phyloP scores from a whole-genome alignment of 2,113 vertebrate species.

The Heliornis fulica region DNA sequence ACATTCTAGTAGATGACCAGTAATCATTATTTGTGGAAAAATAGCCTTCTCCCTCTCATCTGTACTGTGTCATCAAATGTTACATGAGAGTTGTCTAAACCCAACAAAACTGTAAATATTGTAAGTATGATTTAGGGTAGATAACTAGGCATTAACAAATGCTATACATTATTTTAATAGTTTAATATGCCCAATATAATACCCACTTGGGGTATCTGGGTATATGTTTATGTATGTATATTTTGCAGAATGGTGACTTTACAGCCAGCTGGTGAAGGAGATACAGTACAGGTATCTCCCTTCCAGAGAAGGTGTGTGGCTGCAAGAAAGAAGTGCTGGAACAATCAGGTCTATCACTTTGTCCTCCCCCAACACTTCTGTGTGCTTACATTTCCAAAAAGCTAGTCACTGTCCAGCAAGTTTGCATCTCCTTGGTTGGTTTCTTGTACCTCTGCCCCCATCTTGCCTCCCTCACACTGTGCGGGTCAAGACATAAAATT shows the following conservation, averaged over 20 bases:
- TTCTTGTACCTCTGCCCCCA: not conserved
- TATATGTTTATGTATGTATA: not conserved
- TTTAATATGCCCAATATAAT: not conserved
- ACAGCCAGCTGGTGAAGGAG: not conserved
- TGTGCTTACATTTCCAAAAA: not conserved
- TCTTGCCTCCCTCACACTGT: not conserved
- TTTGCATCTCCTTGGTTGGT: not conserved
- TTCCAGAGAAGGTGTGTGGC: not conserved
- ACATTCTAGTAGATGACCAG: not conserved
- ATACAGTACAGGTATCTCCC: not conserved
- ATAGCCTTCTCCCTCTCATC: not conserved
- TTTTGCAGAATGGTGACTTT: slow-evolving; percentile 4
- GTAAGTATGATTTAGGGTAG: not conserved
- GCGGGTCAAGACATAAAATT: not conserved
- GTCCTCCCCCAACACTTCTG: not conserved
- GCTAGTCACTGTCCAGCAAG: not conserved
- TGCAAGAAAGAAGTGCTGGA: not conserved
- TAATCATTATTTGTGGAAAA: not conserved
- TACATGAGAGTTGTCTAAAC: not conserved
- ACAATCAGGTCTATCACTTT: not conserved
- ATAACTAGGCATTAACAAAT: not conserved
- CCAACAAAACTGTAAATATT: not conserved
- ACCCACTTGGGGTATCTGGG: not conserved
- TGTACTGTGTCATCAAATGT: not conserved
- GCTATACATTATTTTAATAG: not conserved